phyloP scores from a whole-genome alignment of 2,888 invertebrate species.

The Polydrusus cervinus region DNA sequence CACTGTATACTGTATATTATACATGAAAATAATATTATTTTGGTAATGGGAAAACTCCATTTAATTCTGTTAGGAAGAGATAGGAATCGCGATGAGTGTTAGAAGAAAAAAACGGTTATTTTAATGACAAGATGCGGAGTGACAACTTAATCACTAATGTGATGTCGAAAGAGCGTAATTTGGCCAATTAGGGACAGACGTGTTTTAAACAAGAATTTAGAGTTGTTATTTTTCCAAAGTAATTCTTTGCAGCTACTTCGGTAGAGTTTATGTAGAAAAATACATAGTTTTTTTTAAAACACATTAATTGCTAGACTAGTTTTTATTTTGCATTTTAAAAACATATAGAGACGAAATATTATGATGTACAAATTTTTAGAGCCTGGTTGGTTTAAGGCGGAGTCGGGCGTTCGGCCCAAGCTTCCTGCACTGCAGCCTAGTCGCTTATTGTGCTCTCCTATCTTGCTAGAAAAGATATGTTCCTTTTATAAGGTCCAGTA shows the following conservation, averaged over 20 bases:
- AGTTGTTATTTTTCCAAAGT: background rate
- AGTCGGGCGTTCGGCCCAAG: no score
- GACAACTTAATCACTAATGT: conserved; percentile 44
- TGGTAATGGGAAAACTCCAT: conserved; percentile 19
- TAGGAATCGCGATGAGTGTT: conserved; percentile 28
- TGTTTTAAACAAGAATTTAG: conserved; percentile 4
- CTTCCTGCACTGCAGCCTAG: no score
- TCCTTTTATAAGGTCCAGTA: no score
- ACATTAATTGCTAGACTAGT: no score
- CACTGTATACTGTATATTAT: no score
- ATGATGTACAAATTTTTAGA: no score
- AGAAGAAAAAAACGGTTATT: conserved; percentile 41
- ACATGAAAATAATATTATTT: background rate
- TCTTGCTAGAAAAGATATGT: no score
- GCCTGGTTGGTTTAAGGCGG: no score
- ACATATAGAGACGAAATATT: no score
- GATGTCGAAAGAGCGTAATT: conserved; percentile 41
- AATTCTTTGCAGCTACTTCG: background rate
- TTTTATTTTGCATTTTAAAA: no score
- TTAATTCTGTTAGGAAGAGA: conserved; percentile 18
- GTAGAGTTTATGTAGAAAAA: background rate
- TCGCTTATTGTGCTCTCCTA: no score
- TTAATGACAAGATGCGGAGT: conserved; percentile 41
- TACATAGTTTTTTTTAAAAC: background rate
- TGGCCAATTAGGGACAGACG: conserved; percentile 32